Base-by-base conservation (phyloP, 2,888 invertebrate species). In the Napeogenes sylphis region DNA sequence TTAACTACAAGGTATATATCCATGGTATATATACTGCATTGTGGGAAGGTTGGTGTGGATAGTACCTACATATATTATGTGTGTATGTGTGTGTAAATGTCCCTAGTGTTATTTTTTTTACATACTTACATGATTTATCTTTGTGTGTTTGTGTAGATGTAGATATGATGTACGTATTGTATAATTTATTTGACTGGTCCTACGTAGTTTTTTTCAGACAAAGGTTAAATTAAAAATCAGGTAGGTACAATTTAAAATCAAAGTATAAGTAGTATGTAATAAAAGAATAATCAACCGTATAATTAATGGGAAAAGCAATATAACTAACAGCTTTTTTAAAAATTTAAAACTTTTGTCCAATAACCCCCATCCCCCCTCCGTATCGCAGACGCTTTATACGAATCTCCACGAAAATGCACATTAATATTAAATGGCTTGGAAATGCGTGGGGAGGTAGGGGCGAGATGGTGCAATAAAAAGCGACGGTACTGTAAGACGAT, bases 371-470 rank as follows among this genome's bases (percentile, higher is more conserved):
- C 83, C 87, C 78, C 83, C 74, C 73, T 74, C 81, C 85, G 87
- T 88, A 86, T 88, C 86, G 85, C 78, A 86, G 88, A 84, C 85
- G 87, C 86, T 88, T 87, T 87, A 84, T 87, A 85, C 87, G 89
- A 90, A 90, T 89, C 87, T 88, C 86, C 85, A 87, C 89, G 90
- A 90, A 91, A 91, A 90, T 91, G 90, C 91, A 90, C 91, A 91
- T 91, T 91, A 91, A 91, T 91, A 91, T 91, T 91, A 91, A 91
- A 91, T 91, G 91, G 91, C 89, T 90, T 87, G 91, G 91, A 91
- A 91, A 90, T 90, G 90, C 87, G 85, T 82, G 81, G 84, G 75
- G 68, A 68, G 73, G 67, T 59, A 72, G 76, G 72, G 75, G 77
- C 77, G 75, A 76, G 70, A 66, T 75, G 80, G 80, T 70, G 72